Percentiles rank a stretch among this genome's conserved stretches.
phyloP scores from a whole-genome alignment of 2,888 invertebrate species.

The Heliconius ethilla region DNA sequence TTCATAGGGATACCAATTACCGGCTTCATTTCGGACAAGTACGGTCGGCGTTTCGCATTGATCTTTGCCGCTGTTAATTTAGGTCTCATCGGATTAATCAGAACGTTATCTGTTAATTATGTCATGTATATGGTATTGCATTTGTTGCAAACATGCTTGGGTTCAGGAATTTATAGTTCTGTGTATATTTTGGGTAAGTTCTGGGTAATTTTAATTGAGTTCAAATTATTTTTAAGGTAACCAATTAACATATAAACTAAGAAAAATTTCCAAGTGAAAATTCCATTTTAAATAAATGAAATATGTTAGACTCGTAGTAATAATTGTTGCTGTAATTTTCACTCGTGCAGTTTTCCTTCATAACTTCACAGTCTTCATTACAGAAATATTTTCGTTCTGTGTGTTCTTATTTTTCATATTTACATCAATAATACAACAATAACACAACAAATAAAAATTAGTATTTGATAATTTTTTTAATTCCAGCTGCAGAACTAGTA shows the following conservation, averaged over 20 bases:
- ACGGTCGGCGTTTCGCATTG: slow-evolving; percentile 77
- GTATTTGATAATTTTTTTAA: neutral
- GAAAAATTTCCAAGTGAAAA: no score
- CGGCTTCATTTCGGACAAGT: slow-evolving; percentile 84
- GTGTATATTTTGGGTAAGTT: slow-evolving; percentile 54
- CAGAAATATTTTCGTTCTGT: no score
- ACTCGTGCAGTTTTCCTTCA: no score
- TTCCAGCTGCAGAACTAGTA: slow-evolving; percentile 84
- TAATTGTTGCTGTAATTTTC: no score
- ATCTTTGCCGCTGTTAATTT: slow-evolving; percentile 71
- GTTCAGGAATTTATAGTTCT: slow-evolving; percentile 67
- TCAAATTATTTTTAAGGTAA: no score
- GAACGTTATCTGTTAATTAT: slow-evolving; percentile 78
- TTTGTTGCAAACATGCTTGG: slow-evolving; percentile 65
- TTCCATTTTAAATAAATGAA: no score
- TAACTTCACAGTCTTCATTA: no score
- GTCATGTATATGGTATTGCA: slow-evolving; percentile 67
- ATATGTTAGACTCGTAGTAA: no score
- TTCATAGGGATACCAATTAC: slow-evolving; percentile 82
- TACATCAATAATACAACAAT: no score
- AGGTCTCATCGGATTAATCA: slow-evolving; percentile 59
- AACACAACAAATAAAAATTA: no score
- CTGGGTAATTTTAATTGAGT: neutral
- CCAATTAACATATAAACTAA: no score
- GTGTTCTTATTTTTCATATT: no score